phyloP scores from a whole-genome alignment of 2,888 invertebrate species.

The Synanthedon andrenaeformis region DNA sequence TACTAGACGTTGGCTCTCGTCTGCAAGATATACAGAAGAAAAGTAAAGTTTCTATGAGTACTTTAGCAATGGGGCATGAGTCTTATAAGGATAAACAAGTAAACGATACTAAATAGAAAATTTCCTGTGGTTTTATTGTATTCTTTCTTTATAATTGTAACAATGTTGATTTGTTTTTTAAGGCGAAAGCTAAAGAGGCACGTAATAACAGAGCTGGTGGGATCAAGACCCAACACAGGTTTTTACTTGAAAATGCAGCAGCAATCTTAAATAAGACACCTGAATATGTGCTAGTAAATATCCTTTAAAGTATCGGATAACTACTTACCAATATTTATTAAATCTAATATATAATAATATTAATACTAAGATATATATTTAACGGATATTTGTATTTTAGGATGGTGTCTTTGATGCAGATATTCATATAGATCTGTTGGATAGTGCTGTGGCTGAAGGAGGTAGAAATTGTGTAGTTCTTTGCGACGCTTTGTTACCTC shows the following conservation, averaged over 20 bases:
- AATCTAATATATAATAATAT: too few species aligned
- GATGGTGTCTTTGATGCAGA: conserved; percentile 80
- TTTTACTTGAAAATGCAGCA: conserved; percentile 76
- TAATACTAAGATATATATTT: too few species aligned
- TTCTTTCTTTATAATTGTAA: conserved; percentile 6
- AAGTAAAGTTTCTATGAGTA: conserved; percentile 53
- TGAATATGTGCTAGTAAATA: conserved; percentile 67
- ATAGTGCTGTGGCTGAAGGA: conserved; percentile 72
- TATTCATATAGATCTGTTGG: conserved; percentile 70
- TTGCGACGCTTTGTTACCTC: conserved; percentile 75
- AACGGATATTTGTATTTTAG: conserved; percentile 22
- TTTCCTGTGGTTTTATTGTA: conserved; percentile 7
- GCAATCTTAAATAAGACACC: conserved; percentile 63
- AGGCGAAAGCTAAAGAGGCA: conserved; percentile 74
- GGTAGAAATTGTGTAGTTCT: conserved; percentile 74
- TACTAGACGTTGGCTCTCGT: conserved; percentile 50
- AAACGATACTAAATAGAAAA: conserved; percentile 32
- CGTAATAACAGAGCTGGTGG: conserved; percentile 60
- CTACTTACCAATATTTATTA: too few species aligned
- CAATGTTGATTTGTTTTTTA: conserved; percentile 17
- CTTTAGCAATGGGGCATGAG: conserved; percentile 48
- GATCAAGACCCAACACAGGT: conserved; percentile 68
- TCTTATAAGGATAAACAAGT: conserved; percentile 66
- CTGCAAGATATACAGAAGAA: conserved; percentile 47
- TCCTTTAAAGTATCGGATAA: neutral